Evolutionary conservation across 2,888 invertebrate genomes (phyloP).

Genomic region (Acronicta leporina): DNA sequence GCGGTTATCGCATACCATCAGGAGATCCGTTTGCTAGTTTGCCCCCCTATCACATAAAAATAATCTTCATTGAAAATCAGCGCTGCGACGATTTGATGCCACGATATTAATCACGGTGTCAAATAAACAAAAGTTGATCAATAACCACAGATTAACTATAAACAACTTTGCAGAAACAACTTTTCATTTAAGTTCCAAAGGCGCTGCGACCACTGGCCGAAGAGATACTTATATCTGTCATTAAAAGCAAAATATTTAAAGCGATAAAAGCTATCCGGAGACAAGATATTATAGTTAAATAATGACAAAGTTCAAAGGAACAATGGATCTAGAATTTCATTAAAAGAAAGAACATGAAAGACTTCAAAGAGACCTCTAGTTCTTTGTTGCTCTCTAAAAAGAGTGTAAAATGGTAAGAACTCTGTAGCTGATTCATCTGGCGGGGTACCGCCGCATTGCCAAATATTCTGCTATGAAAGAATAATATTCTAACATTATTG

Average conservation of each 20-base stretch:
- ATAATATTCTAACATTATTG: too few relatives aligned
- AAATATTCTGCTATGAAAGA: too few relatives aligned
- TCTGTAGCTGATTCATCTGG: too few relatives aligned
- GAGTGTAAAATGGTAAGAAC: too few relatives aligned
- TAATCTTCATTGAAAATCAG: too few relatives aligned
- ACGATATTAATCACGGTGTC: too few relatives aligned
- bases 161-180: not conserved
- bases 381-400: slow-evolving; percentile 30
- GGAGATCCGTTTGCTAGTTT: too few relatives aligned
- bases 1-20: too few relatives aligned
- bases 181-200: not conserved
- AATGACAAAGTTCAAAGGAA: slow-evolving; percentile 55
- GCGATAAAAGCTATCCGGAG: slow-evolving; percentile 17
- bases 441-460: too few relatives aligned
- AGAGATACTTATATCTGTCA: not conserved
- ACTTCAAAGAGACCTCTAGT: slow-evolving; percentile 40
- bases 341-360: slow-evolving; percentile 50
- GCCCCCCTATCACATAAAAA: too few relatives aligned
- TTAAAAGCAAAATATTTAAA: slow-evolving; percentile 19
- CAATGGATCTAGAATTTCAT: slow-evolving; percentile 54
- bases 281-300: slow-evolving; percentile 17
- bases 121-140: too few relatives aligned
- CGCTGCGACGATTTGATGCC: too few relatives aligned
- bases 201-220: not conserved
- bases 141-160: not conserved